Conservation (phyloP, 1,140 invertebrate species). For the Pectinophora gossypiella region DNA sequence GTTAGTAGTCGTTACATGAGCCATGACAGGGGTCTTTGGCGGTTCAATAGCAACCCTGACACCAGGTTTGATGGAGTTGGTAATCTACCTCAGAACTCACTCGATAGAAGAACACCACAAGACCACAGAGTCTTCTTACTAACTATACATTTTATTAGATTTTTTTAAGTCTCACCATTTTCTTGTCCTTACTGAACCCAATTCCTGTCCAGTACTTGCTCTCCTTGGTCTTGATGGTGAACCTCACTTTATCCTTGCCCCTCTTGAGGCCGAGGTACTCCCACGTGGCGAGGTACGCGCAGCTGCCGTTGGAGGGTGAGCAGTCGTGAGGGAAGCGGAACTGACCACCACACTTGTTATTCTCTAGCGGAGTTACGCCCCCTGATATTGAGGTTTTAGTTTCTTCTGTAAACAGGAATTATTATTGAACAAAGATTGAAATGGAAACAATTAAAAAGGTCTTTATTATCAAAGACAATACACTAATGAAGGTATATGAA, state of each 20-base stretch:
- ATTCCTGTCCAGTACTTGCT: slow-evolving; percentile 95
- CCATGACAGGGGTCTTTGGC: too few species aligned
- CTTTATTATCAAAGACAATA: too few species aligned
- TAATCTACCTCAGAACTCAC: too few species aligned
- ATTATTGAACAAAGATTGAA: too few species aligned
- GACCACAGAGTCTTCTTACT: too few species aligned
- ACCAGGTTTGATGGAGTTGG: too few species aligned
- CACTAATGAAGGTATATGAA: too few species aligned
- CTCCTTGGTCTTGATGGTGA: slow-evolving; percentile 90
- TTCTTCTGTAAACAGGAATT: slow-evolving; percentile 73
- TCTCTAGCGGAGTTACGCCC: slow-evolving; percentile 38
- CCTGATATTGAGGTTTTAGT: slow-evolving; percentile 44
- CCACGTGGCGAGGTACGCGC: slow-evolving; percentile 92
- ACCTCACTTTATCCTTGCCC: slow-evolving; percentile 86
- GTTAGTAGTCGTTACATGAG: too few species aligned
- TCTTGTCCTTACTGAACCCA: slow-evolving; percentile 90
- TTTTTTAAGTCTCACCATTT: slow-evolving; percentile 81
- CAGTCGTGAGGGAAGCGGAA: slow-evolving; percentile 88
- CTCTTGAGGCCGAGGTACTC: slow-evolving; percentile 81
- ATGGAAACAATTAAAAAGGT: too few species aligned
- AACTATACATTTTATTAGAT: not conserved
- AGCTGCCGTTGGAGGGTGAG: slow-evolving; percentile 80
- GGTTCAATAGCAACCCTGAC: too few species aligned
- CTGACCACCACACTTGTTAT: slow-evolving; percentile 82
- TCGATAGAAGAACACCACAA: too few species aligned